Base-by-base conservation (phyloP, 1,140 invertebrate species). In the Galendromus occidentalis region DNA sequence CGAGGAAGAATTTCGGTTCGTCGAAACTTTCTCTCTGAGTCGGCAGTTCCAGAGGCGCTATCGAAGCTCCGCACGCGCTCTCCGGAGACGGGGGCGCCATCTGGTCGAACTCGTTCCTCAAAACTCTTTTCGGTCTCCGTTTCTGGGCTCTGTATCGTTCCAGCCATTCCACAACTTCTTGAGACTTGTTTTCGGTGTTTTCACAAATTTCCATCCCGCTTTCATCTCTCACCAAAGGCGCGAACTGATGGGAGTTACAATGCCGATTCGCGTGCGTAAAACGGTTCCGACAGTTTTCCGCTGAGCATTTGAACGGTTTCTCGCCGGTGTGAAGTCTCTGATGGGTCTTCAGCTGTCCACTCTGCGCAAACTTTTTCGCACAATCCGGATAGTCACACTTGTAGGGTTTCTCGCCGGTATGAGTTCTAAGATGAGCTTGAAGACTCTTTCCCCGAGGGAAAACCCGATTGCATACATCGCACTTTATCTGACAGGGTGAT, bases 231-330 rank as follows among this genome's bases (percentile, higher is more conserved):
- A 68, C 65, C 7, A 78, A 69, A 25, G 72, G 70, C 14, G 69
- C 70, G 41, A 69, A 70, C 0, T 78, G 76, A 68, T 79, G 78
- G 7, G 75, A 70, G 20, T 71, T 69, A 70, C 86, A 88, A 69
- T 86, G 85, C 29, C 86, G 74, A 72, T 88, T 88, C 0, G 86
- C 85, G 75, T 88, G 86, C n/a, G 86, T 86, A 71, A 87, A 88
- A 66, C 84, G 75, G 74, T 80, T 84, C 33, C 76, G 65, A 70
- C 81, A 82, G 59, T 79, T 80, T 68, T 77, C 71, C 67, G 79
- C 79, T 2, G 83, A 81, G 75, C 86, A 88, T 7, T 82, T 74
- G 74, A 88, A 89, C 2, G 86, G 86, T 72, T 87, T 87, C 71
- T 88, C 86, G 39, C 86, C 86, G 1, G 86, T 87, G 71, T 89